Percentiles rank a stretch among this genome's conserved stretches.
Evolutionary conservation across 2,113 vertebrate genomes (phyloP).

Genomic region (Kryptolebias marmoratus): DNA sequence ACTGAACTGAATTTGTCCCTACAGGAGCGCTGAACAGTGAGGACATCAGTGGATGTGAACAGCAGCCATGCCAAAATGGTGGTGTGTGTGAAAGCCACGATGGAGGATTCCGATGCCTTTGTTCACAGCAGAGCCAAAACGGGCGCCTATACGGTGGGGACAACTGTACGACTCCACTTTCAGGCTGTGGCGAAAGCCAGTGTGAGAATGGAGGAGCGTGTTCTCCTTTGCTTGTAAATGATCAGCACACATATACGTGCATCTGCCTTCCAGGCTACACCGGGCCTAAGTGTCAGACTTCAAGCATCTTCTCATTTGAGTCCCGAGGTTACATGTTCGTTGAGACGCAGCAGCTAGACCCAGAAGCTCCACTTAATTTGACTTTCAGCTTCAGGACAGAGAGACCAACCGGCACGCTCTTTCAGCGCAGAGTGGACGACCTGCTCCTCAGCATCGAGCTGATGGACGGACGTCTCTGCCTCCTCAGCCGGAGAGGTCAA

Average conservation of each 20-base stretch:
- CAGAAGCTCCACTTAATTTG: slow-evolving; percentile 72
- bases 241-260: slow-evolving; percentile 82
- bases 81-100: slow-evolving; percentile 84
- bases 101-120: slow-evolving; percentile 86
- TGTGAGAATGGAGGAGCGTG: slow-evolving; percentile 88
- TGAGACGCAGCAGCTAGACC: slow-evolving; percentile 50
- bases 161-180: slow-evolving; percentile 84
- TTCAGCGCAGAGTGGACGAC: slow-evolving; percentile 76
- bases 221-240: slow-evolving; percentile 79
- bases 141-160: slow-evolving; percentile 85
- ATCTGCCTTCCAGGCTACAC: slow-evolving; percentile 84
- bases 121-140: slow-evolving; percentile 74
- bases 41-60: slow-evolving; percentile 81
- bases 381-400: slow-evolving; percentile 87
- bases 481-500: slow-evolving; percentile 72
- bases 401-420: slow-evolving; percentile 76
- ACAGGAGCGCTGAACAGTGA: slow-evolving; percentile 82
- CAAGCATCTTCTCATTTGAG: slow-evolving; percentile 88
- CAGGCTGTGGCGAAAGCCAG: slow-evolving; percentile 80
- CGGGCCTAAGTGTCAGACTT: slow-evolving; percentile 80
- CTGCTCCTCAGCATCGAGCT: slow-evolving; percentile 82
- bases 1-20: slow-evolving; percentile 14
- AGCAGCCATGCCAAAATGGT: slow-evolving; percentile 87
- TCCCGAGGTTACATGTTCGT: slow-evolving; percentile 81
- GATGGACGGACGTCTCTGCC: slow-evolving; percentile 76